These are phyloP conservation scores for Caloenas nicobarica DNA, from an alignment of 2,113 vertebrate species.

Conservation along the genomic window DNA sequence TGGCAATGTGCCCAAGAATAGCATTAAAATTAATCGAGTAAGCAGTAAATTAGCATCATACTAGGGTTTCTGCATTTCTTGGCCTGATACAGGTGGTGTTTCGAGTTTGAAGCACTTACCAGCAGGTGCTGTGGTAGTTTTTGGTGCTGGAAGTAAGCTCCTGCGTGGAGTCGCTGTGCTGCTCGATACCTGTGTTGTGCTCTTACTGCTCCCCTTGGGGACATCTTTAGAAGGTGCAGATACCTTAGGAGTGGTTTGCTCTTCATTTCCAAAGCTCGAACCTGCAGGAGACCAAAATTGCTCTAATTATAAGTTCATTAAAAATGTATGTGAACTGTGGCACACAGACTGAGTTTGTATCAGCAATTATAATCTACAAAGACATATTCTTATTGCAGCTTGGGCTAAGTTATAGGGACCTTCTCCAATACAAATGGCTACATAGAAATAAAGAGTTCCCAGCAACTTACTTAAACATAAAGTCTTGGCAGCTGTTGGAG, in stretches of 20 bases:
- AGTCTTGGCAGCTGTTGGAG: background rate
- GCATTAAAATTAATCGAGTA: background rate
- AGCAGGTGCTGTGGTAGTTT: constrained; percentile 59
- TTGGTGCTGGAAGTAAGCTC: constrained; percentile 82
- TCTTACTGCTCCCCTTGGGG: constrained; percentile 68
- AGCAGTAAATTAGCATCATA: background rate
- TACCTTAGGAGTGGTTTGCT: constrained; percentile 72
- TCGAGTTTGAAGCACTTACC: constrained; percentile 64
- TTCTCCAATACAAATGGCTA: background rate
- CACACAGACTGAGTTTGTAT: background rate
- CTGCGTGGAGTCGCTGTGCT: constrained; percentile 75
- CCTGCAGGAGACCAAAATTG: constrained; percentile 72
- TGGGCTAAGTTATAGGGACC: background rate
- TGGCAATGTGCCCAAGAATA: background rate
- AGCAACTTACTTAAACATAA: background rate
- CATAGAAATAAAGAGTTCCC: background rate
- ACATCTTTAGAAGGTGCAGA: constrained; percentile 71
- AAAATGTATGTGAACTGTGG: constrained; percentile 51
- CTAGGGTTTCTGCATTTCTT: background rate
- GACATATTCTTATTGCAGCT: background rate
- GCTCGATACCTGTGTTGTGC: constrained; percentile 59
- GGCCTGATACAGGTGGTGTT: background rate
- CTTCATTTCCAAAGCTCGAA: constrained; percentile 81
- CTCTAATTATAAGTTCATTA: constrained; percentile 65
- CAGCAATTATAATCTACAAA: background rate